Conservation (phyloP, 1,140 invertebrate genomes). For the Cotesia vestalis region DNA sequence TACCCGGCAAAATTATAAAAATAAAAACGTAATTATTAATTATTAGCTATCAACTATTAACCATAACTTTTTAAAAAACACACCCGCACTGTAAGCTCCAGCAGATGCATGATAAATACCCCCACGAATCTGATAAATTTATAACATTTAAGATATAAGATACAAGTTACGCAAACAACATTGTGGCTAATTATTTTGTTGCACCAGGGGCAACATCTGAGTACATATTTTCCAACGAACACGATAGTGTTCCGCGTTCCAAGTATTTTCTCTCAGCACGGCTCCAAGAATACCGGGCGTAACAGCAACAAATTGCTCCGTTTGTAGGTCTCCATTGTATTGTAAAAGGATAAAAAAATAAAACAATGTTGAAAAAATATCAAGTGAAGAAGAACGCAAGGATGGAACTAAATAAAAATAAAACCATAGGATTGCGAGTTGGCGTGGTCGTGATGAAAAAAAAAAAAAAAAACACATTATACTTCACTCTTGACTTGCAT, state of each 20-base stretch:
- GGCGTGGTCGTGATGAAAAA: conserved; percentile 19
- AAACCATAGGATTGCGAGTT: conserved; percentile 10
- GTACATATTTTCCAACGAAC: conserved; percentile 30
- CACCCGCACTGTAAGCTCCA: too few species aligned
- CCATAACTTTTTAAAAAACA: too few species aligned
- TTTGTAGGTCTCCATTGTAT: conserved; percentile 50
- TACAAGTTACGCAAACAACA: conserved; percentile 1
- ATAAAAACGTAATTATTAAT: too few species aligned
- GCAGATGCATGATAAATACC: too few species aligned
- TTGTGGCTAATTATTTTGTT: conserved; percentile 36
- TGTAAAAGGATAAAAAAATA: conserved; percentile 41
- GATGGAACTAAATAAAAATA: conserved; percentile 34
- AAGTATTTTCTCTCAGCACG: conserved; percentile 41
- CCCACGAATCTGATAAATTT: too few species aligned
- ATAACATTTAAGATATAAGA: too few species aligned
- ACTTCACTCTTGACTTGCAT: not conserved
- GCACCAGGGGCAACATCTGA: conserved; percentile 27
- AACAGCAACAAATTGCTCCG: conserved; percentile 50
- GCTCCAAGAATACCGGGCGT: conserved; percentile 50
- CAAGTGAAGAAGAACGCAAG: conserved; percentile 24
- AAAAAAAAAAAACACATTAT: conserved; percentile 1
- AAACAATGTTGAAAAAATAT: conserved; percentile 36
- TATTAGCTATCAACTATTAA: too few species aligned
- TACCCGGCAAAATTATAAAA: too few species aligned
- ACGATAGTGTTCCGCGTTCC: conserved; percentile 51